Evolutionary conservation across 2,888 invertebrate species (phyloP), one percentile per base, ranked within the genome.

Genomic region (Hirtodrosophila alboralis): DNA sequence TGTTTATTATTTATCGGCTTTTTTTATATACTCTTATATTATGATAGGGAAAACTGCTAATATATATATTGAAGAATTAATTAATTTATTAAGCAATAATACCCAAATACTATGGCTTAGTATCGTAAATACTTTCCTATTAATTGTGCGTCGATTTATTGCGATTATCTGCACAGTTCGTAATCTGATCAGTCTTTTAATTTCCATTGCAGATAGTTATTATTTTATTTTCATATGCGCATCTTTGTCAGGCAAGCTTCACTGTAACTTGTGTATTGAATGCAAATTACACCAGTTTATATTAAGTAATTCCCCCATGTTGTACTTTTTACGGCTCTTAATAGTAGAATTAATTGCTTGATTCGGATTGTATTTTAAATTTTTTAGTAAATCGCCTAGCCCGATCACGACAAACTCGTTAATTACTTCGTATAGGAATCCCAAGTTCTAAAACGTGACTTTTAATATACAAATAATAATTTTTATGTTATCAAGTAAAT

Each of bases 41-140:
- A 31, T 27, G 44, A 49, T n/a, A 23, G 9, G 34, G 7, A 10
- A 37, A 21, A 30, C 12, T 12, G 4, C 13, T 33, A 18, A 56
- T 18, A 58, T 56, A 36, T 37, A 56, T 38, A 5, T 26, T 5
- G 6, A 27, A 18, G 16, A 14, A 33, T 33, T 54, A 3, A 28
- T 56, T 28, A 28, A 23, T 3, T 18, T 18, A 4, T 27, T 12
- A 8, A 0, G 10, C 6, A 12, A 37, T 37, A 33, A 23, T 37
- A 61, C 18, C 0, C 18, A 18, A 4, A 18, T 54, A 67, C 33
- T 28, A 36, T 36, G n/a, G 1, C 5, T n/a, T 36, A 33, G 4
- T 27, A 14, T 27, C 33, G 10, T 27, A 30, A 34, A 33, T 12
- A 43, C 13, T 34, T 31, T 3, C 33, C 48, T 49, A 41, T 40